Percentiles rank a stretch among this genome's conserved stretches.
Evolutionary conservation across 2,113 vertebrate species (phyloP).

Genomic region (Epinephelus moara): DNA sequence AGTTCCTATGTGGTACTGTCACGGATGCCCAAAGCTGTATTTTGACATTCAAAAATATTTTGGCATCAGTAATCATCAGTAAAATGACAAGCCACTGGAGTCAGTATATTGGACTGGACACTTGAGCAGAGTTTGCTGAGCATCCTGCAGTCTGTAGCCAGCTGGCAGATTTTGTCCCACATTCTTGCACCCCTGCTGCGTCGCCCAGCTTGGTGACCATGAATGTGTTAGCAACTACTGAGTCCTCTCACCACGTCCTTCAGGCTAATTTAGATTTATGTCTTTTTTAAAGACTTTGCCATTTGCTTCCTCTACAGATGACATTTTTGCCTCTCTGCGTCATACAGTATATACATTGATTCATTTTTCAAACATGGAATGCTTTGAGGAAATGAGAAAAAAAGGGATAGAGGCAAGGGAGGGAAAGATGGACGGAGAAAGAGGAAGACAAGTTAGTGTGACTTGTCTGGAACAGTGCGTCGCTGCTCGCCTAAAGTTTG

Average conservation of each 20-base stretch:
- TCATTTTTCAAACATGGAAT: conserved; percentile 32
- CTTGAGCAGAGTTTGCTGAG: conserved; percentile 31
- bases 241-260: conserved; percentile 74
- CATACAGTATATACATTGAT: conserved; percentile 24
- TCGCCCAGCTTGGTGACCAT: conserved; percentile 61
- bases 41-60: conserved; percentile 8
- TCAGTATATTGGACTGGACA: conserved; percentile 11
- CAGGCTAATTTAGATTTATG: conserved; percentile 78
- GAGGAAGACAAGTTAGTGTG: conserved; percentile 62
- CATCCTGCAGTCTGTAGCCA: conserved; percentile 50
- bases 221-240: conserved; percentile 74
- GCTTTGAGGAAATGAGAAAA: conserved; percentile 14
- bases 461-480: conserved; percentile 68
- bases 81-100: conserved; percentile 27
- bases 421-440: conserved; percentile 22
- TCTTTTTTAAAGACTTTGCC: conserved; percentile 67
- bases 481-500: conserved; percentile 60
- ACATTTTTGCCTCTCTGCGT: conserved; percentile 54
- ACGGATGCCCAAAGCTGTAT: not conserved
- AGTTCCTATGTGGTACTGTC: not conserved
- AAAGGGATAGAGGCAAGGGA: conserved; percentile 4
- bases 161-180: conserved; percentile 64
- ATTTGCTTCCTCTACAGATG: conserved; percentile 41
- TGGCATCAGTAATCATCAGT: not conserved
- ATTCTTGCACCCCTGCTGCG: conserved; percentile 64